phyloP scores from a whole-genome alignment of 2,113 vertebrate genomes.

The Archilochus colubris region DNA sequence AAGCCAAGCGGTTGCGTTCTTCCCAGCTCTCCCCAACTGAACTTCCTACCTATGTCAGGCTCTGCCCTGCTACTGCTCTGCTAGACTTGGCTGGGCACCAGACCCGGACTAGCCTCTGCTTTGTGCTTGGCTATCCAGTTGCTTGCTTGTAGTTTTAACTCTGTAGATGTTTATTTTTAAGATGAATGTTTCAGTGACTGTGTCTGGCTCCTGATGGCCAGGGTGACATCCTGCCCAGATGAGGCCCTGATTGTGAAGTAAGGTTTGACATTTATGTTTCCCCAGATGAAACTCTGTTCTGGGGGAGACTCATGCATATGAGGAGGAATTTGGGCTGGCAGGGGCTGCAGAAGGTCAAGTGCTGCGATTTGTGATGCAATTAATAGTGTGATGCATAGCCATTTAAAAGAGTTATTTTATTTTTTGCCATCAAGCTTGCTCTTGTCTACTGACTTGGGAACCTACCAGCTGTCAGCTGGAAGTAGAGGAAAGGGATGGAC shows the following conservation, averaged over 20 bases:
- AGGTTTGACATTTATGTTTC: not conserved
- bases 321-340: not conserved
- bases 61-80: conserved; percentile 28
- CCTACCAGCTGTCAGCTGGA: not conserved
- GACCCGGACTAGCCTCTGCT: conserved; percentile 9
- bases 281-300: not conserved
- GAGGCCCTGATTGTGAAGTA: not conserved
- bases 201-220: conserved; percentile 8
- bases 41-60: not conserved
- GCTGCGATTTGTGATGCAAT: not conserved
- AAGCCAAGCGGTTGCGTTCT: not conserved
- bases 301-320: not conserved
- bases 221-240: not conserved
- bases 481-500: not conserved
- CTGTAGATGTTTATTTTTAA: conserved; percentile 20
- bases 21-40: conserved; percentile 3
- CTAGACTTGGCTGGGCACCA: conserved; percentile 24
- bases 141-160: conserved; percentile 63
- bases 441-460: not conserved
- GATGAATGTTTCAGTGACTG: not conserved
- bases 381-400: not conserved
- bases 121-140: conserved; percentile 34
- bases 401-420: not conserved
- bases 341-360: not conserved
- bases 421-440: not conserved